A percentile compares a stretch with the other conserved stretches of the same genome.
phyloP scores from a whole-genome alignment of 1,140 invertebrate species.

The Maconellicoccus hirsutus region DNA sequence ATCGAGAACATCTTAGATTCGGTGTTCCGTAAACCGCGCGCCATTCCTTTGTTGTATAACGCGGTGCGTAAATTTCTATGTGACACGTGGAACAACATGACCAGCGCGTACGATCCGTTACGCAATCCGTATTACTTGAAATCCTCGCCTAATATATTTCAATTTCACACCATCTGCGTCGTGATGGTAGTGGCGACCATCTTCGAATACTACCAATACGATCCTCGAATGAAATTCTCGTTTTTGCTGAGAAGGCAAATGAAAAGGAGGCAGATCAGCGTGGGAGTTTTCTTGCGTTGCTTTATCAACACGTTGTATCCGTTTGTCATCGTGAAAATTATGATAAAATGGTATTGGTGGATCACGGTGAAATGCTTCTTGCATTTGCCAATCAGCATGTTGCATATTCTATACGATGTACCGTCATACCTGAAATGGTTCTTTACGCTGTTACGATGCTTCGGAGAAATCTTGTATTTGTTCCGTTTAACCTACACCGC shows the following conservation, averaged over 20 bases:
- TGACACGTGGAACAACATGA: constrained; percentile 66
- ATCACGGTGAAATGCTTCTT: constrained; percentile 26
- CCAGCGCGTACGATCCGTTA: constrained; percentile 60
- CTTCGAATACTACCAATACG: constrained; percentile 40
- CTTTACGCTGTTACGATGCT: constrained; percentile 42
- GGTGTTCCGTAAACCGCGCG: constrained; percentile 39
- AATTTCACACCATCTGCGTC: constrained; percentile 44
- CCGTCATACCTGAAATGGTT: constrained; percentile 28
- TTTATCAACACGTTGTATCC: constrained; percentile 29
- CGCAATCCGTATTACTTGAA: constrained; percentile 54
- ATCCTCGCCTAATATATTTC: constrained; percentile 43
- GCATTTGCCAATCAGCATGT: constrained; percentile 27
- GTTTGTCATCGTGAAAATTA: constrained; percentile 13
- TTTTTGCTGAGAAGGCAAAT: constrained; percentile 37
- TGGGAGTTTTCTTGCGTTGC: constrained; percentile 18
- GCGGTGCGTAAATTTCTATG: constrained; percentile 52
- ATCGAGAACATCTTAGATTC: constrained; percentile 25
- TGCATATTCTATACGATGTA: constrained; percentile 25
- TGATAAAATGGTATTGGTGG: constrained; percentile 28
- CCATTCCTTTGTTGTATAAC: constrained; percentile 50
- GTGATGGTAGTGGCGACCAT: constrained; percentile 45
- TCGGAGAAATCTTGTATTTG: constrained; percentile 44
- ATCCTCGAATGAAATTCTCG: constrained; percentile 33
- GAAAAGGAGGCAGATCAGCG: constrained; percentile 23
- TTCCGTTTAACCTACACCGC: constrained; percentile 41